Base-by-base conservation (phyloP, 2,888 invertebrate genomes). In the Idaea biselata region DNA sequence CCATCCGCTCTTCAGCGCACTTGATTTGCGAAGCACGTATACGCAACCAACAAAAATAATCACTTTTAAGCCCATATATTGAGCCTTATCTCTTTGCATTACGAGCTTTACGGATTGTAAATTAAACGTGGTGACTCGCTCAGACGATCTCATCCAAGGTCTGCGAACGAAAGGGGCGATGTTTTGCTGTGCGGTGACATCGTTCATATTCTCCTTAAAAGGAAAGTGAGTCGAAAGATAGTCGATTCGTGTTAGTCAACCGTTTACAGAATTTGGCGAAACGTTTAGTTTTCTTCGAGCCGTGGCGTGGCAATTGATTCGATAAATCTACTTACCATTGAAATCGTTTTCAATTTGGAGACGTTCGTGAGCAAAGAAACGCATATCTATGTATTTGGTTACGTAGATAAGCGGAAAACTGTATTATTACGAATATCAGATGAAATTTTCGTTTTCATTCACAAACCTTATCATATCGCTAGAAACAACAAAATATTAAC, bases 11-110 rank as follows among this genome's bases (percentile, higher is more conserved):
- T 89, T 86, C 83, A 88, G 86, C 83, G 80, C 83, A 90, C 91
- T 91, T 91, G 90, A 92, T 92, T 91, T 91, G 87, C 90, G 77
- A 83, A 86, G 90, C 91, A 91, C 91, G 91, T 89, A 84, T 74
- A 73, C 78, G 67, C 69, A 65, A 63, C 73, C 69, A 74, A 70
- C 74, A 69, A 77, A 68, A 70, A 73, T 70, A 76, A 65, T 68
- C 68, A 68, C 62, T 67, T 63, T 58, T 61, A 67, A 65, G 56
- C 58, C 66, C 64, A 69, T 68, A 68, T 64, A 67, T 74, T 83
- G 75, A 79, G 82, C 89, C 80, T 76, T 88, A 76, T 72, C 56
- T 18, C 60, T 70, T 70, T 62, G 74, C 63, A 64, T 73, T 81
- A 85, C 72, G 77, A 70, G 71, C 71, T 68, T 65, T 72, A 61